Evolutionary conservation across 2,888 invertebrate species (phyloP).

Genomic region (Oscheius sp.): DNA sequence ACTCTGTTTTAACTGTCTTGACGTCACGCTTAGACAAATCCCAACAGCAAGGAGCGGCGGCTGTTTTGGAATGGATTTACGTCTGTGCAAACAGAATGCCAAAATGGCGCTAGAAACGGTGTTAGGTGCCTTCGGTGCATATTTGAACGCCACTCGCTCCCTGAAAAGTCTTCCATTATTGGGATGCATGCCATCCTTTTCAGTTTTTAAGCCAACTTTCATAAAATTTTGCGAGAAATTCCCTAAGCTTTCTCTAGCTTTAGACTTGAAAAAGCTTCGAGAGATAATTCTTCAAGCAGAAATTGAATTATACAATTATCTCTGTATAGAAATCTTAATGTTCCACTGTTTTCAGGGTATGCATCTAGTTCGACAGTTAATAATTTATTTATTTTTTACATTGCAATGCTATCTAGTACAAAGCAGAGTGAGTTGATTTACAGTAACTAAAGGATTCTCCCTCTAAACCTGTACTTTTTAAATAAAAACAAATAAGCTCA

Average conservation of each 20-base stretch:
- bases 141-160: not conserved
- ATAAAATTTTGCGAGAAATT: too few relatives aligned
- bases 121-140: not conserved
- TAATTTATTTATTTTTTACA: not conserved
- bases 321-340: not conserved
- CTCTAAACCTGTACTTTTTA: too few relatives aligned
- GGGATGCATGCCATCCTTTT: too few relatives aligned
- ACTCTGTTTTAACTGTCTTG: not conserved
- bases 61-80: conserved; percentile 30
- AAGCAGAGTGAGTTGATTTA: not conserved
- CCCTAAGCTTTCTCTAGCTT: too few relatives aligned
- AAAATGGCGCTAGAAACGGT: conserved; percentile 24
- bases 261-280: too few relatives aligned
- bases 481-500: not conserved
- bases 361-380: not conserved
- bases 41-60: conserved; percentile 23
- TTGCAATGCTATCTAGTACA: not conserved
- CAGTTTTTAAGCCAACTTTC: too few relatives aligned
- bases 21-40: conserved; percentile 13
- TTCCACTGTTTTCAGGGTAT: not conserved
- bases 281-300: too few relatives aligned
- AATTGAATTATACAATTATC: too few relatives aligned
- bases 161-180: too few relatives aligned
- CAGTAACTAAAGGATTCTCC: too few relatives aligned
- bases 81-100: conserved; percentile 26